Percentiles rank a stretch among this genome's conserved stretches.
These are phyloP conservation scores for Thecocarcelia acutangulata DNA, from an alignment of 2,888 invertebrate species.

Conservation along the genomic window DNA sequence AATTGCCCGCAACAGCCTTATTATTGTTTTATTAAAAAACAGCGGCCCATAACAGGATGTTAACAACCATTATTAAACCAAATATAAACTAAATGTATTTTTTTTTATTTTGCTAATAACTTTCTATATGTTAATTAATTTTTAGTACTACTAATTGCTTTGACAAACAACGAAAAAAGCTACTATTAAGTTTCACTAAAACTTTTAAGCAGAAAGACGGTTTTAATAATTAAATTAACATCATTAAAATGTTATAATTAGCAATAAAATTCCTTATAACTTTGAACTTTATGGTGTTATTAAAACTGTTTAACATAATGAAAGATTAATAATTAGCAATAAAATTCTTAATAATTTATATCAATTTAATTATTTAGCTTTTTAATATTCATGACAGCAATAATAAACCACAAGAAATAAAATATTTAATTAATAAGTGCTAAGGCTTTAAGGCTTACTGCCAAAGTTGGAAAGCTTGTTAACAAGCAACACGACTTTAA, in stretches of 20 bases:
- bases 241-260: slow-evolving; percentile 11
- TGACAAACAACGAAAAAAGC: neutral
- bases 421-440: too few species aligned
- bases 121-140: slow-evolving; percentile 30
- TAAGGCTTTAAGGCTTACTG: too few species aligned
- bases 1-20: neutral
- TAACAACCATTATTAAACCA: slow-evolving; percentile 34
- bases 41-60: slow-evolving; percentile 49
- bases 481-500: too few species aligned
- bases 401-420: too few species aligned
- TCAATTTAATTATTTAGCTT: too few species aligned
- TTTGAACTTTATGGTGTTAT: slow-evolving; percentile 35
- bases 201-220: slow-evolving; percentile 8
- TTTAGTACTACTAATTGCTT: slow-evolving; percentile 22
- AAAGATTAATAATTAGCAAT: too few species aligned
- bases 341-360: too few species aligned
- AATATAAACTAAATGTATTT: slow-evolving; percentile 8
- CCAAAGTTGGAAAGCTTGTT: too few species aligned
- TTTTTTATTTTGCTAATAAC: slow-evolving; percentile 1
- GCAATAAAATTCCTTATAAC: slow-evolving; percentile 20
- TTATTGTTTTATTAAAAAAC: neutral
- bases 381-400: too few species aligned
- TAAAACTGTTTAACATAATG: slow-evolving; percentile 40
- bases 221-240: neutral
- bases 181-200: slow-evolving; percentile 8